Evolutionary conservation across 2,113 vertebrate genomes (phyloP), one percentile per base, ranked within the genome.

Genomic region (human): DNA sequence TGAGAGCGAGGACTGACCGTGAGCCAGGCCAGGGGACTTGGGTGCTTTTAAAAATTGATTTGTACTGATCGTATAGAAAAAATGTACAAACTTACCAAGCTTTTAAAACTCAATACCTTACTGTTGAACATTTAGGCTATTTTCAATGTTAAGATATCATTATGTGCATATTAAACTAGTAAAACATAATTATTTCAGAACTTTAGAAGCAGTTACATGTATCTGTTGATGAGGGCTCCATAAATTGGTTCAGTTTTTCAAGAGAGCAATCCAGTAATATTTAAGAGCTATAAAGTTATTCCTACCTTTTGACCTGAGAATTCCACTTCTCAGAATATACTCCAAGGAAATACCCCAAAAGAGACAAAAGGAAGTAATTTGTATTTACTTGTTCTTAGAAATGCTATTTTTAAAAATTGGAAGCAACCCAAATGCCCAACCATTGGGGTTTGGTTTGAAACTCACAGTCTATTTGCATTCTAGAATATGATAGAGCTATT

Each of bases 351-450:
- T 32, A 80, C 70, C 45, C 70, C 84, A 50, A 94, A 64, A 75
- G 87, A 84, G 68, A 75, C 59, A 73, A 55, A 85, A 84, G 32
- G 88, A 95, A 97, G 93, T 76, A 89, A 97, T 95, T 95, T 97
- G 78, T 97, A 86, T 68, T 97, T 91, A 95, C 59, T 93, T 96
- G 59, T 79, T 92, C 92, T 97, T 95, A 92, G 75, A 92, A 96
- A 96, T 73, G 59, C 95, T 98, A 96, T 97, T 98, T 97, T 92
- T 96, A 96, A 92, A 96, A 90, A 38, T 18, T 97, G 96, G 91
- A 96, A 97, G 57, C 64, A 76, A 84, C 22, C 75, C 97, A 96
- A 85, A 94, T 92, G 92, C 45, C 90, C 72, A 96, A 70, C 83
- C 64, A 30, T 84, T 38, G 12, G 73, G 43, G 35, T 92, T 93